A percentile compares a stretch with the other conserved stretches of the same genome.
Evolutionary conservation across 2,888 invertebrate genomes (phyloP).

Genomic region (Temnothorax rugatulus): DNA sequence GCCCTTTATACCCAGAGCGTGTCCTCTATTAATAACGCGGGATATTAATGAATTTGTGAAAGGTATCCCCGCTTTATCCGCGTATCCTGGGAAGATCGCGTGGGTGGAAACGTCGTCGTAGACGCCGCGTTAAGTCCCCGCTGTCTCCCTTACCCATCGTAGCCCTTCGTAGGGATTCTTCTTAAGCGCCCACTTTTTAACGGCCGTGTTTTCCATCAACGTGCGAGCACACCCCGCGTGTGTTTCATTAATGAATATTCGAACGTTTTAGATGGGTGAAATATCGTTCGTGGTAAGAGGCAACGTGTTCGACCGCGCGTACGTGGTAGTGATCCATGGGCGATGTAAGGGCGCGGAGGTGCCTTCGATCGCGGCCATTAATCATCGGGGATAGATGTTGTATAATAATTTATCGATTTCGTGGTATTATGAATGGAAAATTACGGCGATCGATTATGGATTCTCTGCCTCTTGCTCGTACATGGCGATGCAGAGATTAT

Average conservation of each 20-base stretch:
- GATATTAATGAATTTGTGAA: constrained; percentile 79
- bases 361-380: constrained; percentile 59
- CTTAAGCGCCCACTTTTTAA: neutral
- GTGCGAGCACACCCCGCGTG: constrained; percentile 46
- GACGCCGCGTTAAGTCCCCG: constrained; percentile 60
- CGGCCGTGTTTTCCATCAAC: constrained; percentile 55
- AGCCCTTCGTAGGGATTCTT: neutral
- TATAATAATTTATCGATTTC: constrained; percentile 69
- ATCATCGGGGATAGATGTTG: constrained; percentile 65
- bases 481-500: neutral
- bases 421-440: constrained; percentile 63
- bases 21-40: constrained; percentile 82
- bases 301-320: constrained; percentile 48
- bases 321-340: constrained; percentile 60
- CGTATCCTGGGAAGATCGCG: constrained; percentile 59
- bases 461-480: constrained; percentile 7
- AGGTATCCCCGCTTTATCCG: constrained; percentile 56
- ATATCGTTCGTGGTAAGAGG: constrained; percentile 47
- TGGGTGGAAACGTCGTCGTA: constrained; percentile 65
- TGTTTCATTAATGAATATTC: constrained; percentile 71
- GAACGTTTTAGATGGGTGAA: constrained; percentile 55
- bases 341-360: constrained; percentile 47
- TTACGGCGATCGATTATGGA: constrained; percentile 49
- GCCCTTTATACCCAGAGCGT: constrained; percentile 79
- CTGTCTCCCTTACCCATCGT: constrained; percentile 3